phyloP scores from a whole-genome alignment of 2,888 invertebrate genomes.

The Polia nebulosa region DNA sequence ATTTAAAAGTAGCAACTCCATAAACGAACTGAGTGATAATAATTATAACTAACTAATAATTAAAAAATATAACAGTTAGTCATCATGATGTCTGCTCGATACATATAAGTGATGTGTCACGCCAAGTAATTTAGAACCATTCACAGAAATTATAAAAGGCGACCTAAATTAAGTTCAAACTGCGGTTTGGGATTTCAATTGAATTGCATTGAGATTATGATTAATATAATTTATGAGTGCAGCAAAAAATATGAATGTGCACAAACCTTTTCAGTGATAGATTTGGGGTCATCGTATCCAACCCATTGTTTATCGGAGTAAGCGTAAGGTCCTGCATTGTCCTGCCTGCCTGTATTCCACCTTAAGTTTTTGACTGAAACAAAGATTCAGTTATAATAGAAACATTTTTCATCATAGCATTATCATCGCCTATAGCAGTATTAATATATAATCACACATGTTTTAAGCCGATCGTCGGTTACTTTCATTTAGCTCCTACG shows the following conservation, averaged over 20 bases:
- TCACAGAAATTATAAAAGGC: constrained; percentile 24
- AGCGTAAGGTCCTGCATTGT: constrained; percentile 94
- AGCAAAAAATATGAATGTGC: background rate
- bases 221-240: background rate
- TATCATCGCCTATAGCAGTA: too few species aligned
- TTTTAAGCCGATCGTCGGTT: background rate
- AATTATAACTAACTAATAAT: background rate
- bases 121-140: constrained; percentile 31
- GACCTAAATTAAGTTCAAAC: constrained; percentile 40
- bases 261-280: constrained; percentile 93
- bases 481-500: background rate
- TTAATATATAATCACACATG: background rate
- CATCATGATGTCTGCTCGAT: background rate
- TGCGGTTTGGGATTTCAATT: constrained; percentile 42
- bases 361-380: constrained; percentile 91
- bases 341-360: constrained; percentile 92
- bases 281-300: constrained; percentile 96
- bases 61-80: constrained; percentile 14
- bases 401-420: background rate
- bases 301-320: constrained; percentile 96
- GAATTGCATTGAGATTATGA: constrained; percentile 16
- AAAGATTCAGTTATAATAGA: constrained; percentile 7
- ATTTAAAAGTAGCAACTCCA: background rate
- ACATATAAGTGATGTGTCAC: constrained; percentile 34
- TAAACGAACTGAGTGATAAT: background rate